Evolutionary conservation across 2,113 vertebrate species (phyloP).

Genomic region (Protobothrops flavoviridis): DNA sequence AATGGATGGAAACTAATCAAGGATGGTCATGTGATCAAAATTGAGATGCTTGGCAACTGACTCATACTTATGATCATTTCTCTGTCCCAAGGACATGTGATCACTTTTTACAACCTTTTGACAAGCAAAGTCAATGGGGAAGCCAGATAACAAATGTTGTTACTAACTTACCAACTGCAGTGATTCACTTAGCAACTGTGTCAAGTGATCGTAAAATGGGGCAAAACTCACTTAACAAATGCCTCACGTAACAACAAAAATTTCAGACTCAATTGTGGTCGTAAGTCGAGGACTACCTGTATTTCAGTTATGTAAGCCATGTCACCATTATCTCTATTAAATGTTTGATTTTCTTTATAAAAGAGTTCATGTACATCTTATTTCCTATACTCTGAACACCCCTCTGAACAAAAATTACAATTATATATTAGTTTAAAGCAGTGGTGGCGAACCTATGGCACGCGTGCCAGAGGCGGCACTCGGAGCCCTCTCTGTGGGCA

Average conservation of each 20-base stretch:
- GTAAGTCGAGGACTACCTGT: neutral
- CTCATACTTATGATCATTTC: too few species aligned
- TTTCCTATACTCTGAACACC: neutral
- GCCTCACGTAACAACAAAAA: neutral
- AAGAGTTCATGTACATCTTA: neutral
- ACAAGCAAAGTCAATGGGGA: too few species aligned
- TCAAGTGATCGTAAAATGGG: neutral
- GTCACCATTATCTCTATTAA: neutral
- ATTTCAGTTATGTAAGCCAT: neutral
- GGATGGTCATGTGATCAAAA: too few species aligned
- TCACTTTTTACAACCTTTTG: too few species aligned
- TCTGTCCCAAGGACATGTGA: too few species aligned
- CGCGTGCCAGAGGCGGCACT: too few species aligned
- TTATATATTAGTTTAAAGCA: neutral
- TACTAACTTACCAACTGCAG: too few species aligned
- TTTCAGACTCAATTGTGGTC: neutral
- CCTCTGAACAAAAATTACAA: neutral
- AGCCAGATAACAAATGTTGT: too few species aligned
- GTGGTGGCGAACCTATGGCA: too few species aligned
- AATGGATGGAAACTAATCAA: neutral
- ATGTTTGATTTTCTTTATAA: neutral
- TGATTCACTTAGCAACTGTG: neutral
- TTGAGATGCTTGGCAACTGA: too few species aligned
- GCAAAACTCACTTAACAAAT: neutral
- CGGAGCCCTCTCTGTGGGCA: too few species aligned